Base-by-base conservation (phyloP, 2,888 invertebrate genomes). In the Tyria jacobaeae region DNA sequence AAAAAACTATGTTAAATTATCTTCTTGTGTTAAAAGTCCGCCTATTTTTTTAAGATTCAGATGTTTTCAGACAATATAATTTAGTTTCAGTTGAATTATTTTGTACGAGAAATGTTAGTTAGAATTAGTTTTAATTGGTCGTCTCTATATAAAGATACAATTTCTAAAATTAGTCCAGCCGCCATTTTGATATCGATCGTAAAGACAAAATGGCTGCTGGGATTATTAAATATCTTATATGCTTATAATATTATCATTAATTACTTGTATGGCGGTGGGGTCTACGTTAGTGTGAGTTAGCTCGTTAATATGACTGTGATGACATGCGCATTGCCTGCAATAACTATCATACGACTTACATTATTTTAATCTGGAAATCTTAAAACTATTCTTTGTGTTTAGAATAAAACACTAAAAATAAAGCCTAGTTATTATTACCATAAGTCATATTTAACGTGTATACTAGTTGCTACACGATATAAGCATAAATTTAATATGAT, bases 291-390 rank as follows among this genome's bases (percentile, higher is more conserved):
- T 50, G 59, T 48, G 25, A 58, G 24, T 59, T 76, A 76, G 69
- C 57, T 58, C 60, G 65, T 65, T 66, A 58, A 53, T 60, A 53
- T 76, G 73, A 72, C 79, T 78, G 77, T 77, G 77, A 77, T 78
- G 75, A 62, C 53, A 34, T 54, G 67, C 68, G 68, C 51, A 34
- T 39, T 57, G 53, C 34, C 52, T 48, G 51, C 27, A 49, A 14
- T 9, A 53, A 51, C 58, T 51, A 34, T 25, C 15, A 35, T 64
- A 64, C 63, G 56, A 56, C 51, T 44, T 21, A 27, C 34, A 44
- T 21, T 17, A 10, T 53, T 47, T n/a, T n/a, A n/a, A 44, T 21
- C 48, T 31, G 37, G 49, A 58, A 21, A 47, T 27, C 35, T 44
- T 34, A 17, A 49, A 57, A 39, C 44, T 41, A 41, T n/a, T 27